Percentiles rank a stretch among this genome's conserved stretches.
phyloP scores from a whole-genome alignment of 2,113 vertebrate genomes.

The Conger conger region DNA sequence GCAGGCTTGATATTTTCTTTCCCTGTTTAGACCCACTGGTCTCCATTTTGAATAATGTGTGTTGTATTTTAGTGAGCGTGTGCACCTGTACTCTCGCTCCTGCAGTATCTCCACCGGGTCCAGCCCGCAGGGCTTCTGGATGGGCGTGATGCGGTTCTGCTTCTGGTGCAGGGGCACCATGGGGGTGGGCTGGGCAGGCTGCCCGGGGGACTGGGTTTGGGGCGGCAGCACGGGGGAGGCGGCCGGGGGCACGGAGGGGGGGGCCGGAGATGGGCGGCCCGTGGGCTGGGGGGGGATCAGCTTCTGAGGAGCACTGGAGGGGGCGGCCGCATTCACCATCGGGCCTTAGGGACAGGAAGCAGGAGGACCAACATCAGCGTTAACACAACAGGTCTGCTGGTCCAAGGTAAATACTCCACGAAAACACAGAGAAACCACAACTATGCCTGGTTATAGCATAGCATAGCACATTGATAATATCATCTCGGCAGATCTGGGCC shows the following conservation, averaged over 20 bases:
- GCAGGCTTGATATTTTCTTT: no score
- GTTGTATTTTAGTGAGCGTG: no score
- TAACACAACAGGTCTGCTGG: background rate
- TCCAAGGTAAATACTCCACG: no score
- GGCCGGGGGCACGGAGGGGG: constrained; percentile 84
- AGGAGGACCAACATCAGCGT: background rate
- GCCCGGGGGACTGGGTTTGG: constrained; percentile 89
- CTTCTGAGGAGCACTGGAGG: constrained; percentile 87
- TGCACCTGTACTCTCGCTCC: constrained; percentile 90
- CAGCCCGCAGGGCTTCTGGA: constrained; percentile 91
- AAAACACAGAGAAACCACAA: no score
- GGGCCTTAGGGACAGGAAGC: constrained; percentile 67
- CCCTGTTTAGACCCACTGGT: no score
- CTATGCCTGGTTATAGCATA: no score
- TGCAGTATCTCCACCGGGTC: constrained; percentile 96
- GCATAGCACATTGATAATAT: no score
- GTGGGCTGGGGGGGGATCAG: constrained; percentile 89
- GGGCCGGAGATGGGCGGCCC: constrained; percentile 86
- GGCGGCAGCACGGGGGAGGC: constrained; percentile 92
- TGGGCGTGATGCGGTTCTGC: constrained; percentile 92
- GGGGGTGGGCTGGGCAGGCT: constrained; percentile 83
- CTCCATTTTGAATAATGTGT: no score
- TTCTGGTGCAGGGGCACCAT: constrained; percentile 89
- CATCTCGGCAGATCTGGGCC: no score
- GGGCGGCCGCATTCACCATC: constrained; percentile 88